Percentiles rank a stretch among this genome's conserved stretches.
These are phyloP conservation scores for Idaea straminata DNA, from an alignment of 2,888 invertebrate species.

Conservation along the genomic window DNA sequence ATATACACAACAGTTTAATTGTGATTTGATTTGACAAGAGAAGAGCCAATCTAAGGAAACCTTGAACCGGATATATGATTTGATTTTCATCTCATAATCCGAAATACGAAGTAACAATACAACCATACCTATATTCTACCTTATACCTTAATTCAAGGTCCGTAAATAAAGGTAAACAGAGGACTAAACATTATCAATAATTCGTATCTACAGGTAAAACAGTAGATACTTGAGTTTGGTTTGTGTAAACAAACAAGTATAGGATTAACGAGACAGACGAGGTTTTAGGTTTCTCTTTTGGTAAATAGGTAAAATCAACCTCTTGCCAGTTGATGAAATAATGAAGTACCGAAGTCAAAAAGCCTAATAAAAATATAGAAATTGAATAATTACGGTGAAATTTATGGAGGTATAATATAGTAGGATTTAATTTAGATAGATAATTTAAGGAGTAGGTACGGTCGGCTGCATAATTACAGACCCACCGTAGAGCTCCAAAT, in stretches of 20 bases:
- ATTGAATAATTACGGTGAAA: no score
- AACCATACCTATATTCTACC: neutral
- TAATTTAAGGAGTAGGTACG: no score
- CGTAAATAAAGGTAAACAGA: neutral
- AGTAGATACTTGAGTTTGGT: neutral
- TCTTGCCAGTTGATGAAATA: no score
- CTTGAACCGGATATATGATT: neutral
- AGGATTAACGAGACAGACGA: neutral
- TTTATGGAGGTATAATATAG: no score
- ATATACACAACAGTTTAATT: neutral
- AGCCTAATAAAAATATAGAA: no score
- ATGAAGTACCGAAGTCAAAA: no score
- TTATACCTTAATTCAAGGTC: neutral
- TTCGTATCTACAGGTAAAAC: neutral
- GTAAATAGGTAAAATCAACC: neutral
- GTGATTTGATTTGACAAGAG: neutral
- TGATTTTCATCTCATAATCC: neutral
- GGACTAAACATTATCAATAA: neutral
- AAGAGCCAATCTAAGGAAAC: neutral
- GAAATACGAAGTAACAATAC: neutral
- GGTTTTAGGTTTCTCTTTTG: neutral
- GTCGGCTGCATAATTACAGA: no score
- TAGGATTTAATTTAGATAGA: no score
- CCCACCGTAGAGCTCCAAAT: no score
- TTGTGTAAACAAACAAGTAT: neutral